A percentile compares a stretch with the other conserved stretches of the same genome.
phyloP scores from a whole-genome alignment of 2,888 invertebrate genomes.

The Micoletzkya japonica region DNA sequence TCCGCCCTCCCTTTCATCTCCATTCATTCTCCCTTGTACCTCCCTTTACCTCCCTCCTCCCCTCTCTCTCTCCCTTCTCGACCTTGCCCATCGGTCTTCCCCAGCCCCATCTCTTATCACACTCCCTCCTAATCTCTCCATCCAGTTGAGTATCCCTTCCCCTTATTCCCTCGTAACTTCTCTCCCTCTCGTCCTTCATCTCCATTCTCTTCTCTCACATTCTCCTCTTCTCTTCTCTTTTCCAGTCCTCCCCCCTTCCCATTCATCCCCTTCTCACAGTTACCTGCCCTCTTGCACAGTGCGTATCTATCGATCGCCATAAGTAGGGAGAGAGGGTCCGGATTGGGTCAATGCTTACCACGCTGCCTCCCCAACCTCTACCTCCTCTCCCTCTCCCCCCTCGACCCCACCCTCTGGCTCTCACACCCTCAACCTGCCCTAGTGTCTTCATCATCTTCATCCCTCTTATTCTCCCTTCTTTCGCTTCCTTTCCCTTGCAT shows the following conservation, averaged over 20 bases:
- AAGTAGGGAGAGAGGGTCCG: no score
- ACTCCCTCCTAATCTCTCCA: neutral
- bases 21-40: no score
- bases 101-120: neutral
- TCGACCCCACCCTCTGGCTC: neutral
- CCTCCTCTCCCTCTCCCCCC: neutral
- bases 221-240: neutral
- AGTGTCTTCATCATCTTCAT: neutral
- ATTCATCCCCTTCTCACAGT: slow-evolving; percentile 13
- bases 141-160: neutral
- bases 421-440: neutral
- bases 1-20: no score
- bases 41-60: no score
- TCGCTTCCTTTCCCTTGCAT: neutral
- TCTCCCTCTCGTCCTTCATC: slow-evolving; percentile 13
- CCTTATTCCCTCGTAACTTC: slow-evolving; percentile 5
- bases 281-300: slow-evolving; percentile 2
- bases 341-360: no score
- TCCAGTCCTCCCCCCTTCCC: slow-evolving; percentile 10
- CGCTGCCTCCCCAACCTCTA: neutral
- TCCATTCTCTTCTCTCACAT: slow-evolving; percentile 3
- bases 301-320: no score
- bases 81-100: no score
- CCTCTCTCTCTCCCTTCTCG: no score
- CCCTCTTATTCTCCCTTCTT: neutral